A percentile compares a stretch with the other conserved stretches of the same genome.
Conservation (phyloP, 2,113 vertebrate genomes). For the Ictalurus furcatus region DNA sequence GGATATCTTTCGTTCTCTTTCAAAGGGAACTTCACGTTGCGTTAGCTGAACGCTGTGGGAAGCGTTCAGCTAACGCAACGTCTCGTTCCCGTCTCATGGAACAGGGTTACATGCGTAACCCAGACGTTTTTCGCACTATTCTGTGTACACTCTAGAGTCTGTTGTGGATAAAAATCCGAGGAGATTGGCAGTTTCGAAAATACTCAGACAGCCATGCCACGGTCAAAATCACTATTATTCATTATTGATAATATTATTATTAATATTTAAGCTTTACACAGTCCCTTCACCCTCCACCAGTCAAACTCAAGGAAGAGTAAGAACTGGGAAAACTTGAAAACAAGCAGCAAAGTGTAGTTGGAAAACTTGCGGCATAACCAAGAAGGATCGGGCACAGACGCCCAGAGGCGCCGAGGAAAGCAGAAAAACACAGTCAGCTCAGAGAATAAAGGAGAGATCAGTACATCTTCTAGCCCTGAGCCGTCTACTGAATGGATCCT, state of each 20-base stretch:
- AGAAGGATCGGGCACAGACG: neutral
- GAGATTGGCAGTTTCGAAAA: neutral
- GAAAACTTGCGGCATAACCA: slow-evolving; percentile 18
- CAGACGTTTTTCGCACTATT: neutral
- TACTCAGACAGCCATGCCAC: neutral
- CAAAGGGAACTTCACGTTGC: too few species aligned
- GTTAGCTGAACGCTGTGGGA: too few species aligned
- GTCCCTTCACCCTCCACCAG: slow-evolving; percentile 1
- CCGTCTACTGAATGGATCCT: slow-evolving; percentile 33
- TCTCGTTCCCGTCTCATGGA: too few species aligned
- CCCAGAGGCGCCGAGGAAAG: slow-evolving; percentile 43
- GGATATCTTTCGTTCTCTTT: neutral
- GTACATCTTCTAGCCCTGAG: slow-evolving; percentile 26
- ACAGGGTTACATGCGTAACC: too few species aligned
- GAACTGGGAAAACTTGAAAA: slow-evolving; percentile 30
- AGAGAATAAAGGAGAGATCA: slow-evolving; percentile 35
- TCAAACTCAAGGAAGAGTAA: neutral
- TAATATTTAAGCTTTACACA: neutral
- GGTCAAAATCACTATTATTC: neutral
- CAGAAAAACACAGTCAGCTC: slow-evolving; percentile 39
- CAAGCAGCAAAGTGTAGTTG: slow-evolving; percentile 26
- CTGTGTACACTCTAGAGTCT: neutral
- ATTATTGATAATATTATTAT: neutral
- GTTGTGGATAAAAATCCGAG: neutral
- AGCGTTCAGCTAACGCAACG: too few species aligned